Conservation (phyloP, 2,797 vertebrate genomes). For the Neosilurus hyrtlii region DNA sequence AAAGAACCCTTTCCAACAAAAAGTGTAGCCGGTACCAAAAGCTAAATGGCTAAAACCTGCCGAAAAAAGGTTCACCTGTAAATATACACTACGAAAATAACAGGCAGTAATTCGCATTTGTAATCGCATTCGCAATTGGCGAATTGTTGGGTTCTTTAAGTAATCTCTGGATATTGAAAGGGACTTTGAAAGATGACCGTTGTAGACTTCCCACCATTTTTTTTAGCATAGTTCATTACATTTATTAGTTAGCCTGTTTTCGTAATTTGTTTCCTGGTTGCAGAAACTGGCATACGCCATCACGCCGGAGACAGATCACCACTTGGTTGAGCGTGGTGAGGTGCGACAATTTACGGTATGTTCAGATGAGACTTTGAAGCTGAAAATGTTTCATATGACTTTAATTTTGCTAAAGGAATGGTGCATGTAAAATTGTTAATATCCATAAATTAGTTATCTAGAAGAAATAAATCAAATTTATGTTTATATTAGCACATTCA, state of each 20-base stretch:
- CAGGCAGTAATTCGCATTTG: not conserved
- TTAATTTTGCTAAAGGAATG: not conserved
- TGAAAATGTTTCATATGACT: not conserved
- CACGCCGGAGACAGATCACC: constrained; percentile 84
- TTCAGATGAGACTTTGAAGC: not conserved
- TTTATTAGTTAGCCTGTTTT: too few relatives aligned
- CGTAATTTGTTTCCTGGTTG: not conserved
- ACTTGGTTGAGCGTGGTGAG: constrained; percentile 82
- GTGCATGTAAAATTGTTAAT: too few relatives aligned
- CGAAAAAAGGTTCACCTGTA: not conserved
- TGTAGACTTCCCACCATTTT: not conserved
- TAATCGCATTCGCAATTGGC: too few relatives aligned
- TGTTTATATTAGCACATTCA: too few relatives aligned
- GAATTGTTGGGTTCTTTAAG: not conserved
- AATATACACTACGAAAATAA: not conserved
- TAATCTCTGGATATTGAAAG: not conserved
- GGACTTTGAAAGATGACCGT: not conserved
- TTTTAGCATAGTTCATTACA: too few relatives aligned
- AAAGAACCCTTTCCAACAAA: not conserved
- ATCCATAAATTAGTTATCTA: too few relatives aligned
- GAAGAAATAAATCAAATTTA: not conserved
- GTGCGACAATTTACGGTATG: constrained; percentile 87
- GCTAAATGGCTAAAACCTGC: not conserved
- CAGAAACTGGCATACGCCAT: constrained; percentile 87
- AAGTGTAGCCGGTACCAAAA: not conserved